phyloP scores from a whole-genome alignment of 2,113 vertebrate genomes.

The Epinephelus moara region DNA sequence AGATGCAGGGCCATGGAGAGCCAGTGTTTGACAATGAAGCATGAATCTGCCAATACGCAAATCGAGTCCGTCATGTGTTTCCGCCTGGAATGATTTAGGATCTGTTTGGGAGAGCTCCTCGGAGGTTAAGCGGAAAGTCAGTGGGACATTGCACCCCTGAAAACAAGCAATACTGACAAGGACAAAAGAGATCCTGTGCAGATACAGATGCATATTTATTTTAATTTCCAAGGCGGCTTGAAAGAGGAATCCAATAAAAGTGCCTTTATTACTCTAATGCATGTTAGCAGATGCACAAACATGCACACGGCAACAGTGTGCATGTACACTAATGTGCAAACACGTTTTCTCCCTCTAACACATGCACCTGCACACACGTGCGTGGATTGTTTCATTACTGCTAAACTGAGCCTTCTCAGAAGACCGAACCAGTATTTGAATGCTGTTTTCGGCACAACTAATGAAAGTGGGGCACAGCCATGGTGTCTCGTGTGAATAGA shows the following conservation, averaged over 20 bases:
- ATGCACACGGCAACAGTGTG: slow-evolving; percentile 26
- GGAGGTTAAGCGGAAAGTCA: slow-evolving; percentile 79
- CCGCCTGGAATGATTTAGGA: slow-evolving; percentile 76
- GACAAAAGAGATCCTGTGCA: slow-evolving; percentile 74
- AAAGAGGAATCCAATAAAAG: slow-evolving; percentile 73
- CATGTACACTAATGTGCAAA: slow-evolving; percentile 35
- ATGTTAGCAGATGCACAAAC: slow-evolving; percentile 68
- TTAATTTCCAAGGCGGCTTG: slow-evolving; percentile 74
- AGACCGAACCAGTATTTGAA: slow-evolving; percentile 60
- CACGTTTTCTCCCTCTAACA: slow-evolving; percentile 17
- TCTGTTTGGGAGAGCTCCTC: slow-evolving; percentile 68
- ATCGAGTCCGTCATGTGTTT: slow-evolving; percentile 72
- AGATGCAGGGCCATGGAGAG: slow-evolving; percentile 61
- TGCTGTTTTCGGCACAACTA: slow-evolving; percentile 59
- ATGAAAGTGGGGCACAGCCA: slow-evolving; percentile 72
- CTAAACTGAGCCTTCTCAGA: slow-evolving; percentile 66
- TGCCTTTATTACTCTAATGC: slow-evolving; percentile 70
- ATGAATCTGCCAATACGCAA: slow-evolving; percentile 76
- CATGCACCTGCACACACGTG: slow-evolving; percentile 34
- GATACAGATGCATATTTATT: slow-evolving; percentile 78
- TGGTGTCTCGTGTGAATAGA: slow-evolving; percentile 67
- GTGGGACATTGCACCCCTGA: slow-evolving; percentile 74
- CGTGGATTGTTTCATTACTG: slow-evolving; percentile 64
- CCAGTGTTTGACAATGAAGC: slow-evolving; percentile 79
- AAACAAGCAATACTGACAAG: slow-evolving; percentile 74